These are phyloP conservation scores for Aphodius sticticus DNA, from an alignment of 2,888 invertebrate species.

Conservation along the genomic window DNA sequence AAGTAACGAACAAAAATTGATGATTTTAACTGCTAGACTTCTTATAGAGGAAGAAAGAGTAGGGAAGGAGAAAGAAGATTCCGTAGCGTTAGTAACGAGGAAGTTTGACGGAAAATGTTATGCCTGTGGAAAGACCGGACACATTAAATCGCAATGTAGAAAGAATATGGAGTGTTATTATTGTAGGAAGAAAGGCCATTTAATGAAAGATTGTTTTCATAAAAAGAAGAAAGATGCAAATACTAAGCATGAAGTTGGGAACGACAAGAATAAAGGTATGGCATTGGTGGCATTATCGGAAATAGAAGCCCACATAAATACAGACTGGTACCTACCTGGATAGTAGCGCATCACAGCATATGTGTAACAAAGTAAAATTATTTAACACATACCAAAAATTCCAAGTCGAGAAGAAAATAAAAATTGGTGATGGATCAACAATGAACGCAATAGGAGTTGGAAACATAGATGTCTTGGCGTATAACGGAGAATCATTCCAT, in stretches of 20 bases:
- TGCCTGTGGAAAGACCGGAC: slow-evolving; percentile 23
- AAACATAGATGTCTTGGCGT: slow-evolving; percentile 14
- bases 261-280: slow-evolving; percentile 20
- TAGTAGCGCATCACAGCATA: slow-evolving; percentile 25
- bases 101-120: slow-evolving; percentile 25
- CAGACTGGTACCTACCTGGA: slow-evolving; percentile 24
- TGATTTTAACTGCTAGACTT: slow-evolving; percentile 41
- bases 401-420: slow-evolving; percentile 8
- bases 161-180: slow-evolving; percentile 35
- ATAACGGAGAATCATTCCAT: slow-evolving; percentile 34
- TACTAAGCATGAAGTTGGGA: background rate
- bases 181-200: slow-evolving; percentile 40
- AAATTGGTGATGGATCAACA: slow-evolving; percentile 28
- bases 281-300: slow-evolving; percentile 24
- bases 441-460: slow-evolving; percentile 29
- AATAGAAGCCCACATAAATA: slow-evolving; percentile 19
- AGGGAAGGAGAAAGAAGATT: slow-evolving; percentile 29
- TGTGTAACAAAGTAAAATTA: slow-evolving; percentile 19
- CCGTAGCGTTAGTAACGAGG: slow-evolving; percentile 20
- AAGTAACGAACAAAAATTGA: slow-evolving; percentile 39
- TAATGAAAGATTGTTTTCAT: slow-evolving; percentile 34
- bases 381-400: slow-evolving; percentile 21
- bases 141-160: slow-evolving; percentile 26
- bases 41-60: slow-evolving; percentile 43
- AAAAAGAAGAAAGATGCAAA: slow-evolving; percentile 32